Percentiles rank a stretch among this genome's conserved stretches.
These are phyloP conservation scores for Aromia moschata DNA, from an alignment of 2,888 invertebrate genomes.

Conservation along the genomic window DNA sequence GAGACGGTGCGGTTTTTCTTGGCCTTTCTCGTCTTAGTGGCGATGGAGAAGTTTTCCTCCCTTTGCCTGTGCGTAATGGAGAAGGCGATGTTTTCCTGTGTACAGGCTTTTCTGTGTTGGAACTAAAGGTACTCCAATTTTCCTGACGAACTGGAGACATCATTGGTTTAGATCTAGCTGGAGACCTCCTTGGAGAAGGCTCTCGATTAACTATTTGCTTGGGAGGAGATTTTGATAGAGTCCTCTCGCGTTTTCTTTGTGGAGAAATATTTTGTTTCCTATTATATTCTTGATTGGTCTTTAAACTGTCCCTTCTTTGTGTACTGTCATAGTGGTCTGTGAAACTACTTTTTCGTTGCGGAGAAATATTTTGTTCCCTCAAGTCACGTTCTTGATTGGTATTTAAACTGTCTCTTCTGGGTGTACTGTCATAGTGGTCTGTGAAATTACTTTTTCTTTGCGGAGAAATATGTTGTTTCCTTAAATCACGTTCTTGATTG, in stretches of 20 bases:
- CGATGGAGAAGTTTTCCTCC: conserved; percentile 33
- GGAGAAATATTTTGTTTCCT: conserved; percentile 10
- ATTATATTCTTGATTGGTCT: neutral
- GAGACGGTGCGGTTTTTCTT: conserved; percentile 4
- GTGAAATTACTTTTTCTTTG: conserved; percentile 31
- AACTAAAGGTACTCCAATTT: conserved; percentile 37
- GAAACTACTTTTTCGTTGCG: conserved; percentile 27
- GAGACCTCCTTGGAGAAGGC: conserved; percentile 13
- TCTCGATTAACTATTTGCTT: conserved; percentile 28
- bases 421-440: conserved; percentile 30
- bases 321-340: conserved; percentile 34
- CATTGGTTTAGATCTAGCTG: conserved; percentile 32
- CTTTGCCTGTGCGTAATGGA: conserved; percentile 32
- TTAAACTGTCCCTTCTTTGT: conserved; percentile 21
- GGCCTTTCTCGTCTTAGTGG: conserved; percentile 30
- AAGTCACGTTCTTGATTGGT: neutral
- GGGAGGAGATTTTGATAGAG: conserved; percentile 38
- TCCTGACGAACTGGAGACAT: conserved; percentile 42
- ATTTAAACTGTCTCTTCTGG: conserved; percentile 20
- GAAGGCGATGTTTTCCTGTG: conserved; percentile 42
- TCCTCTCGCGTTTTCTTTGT: conserved; percentile 28
- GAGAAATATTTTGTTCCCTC: conserved; percentile 10
- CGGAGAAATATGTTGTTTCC: conserved; percentile 14
- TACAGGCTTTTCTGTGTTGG: conserved; percentile 6
- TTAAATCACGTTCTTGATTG: neutral